phyloP scores from a whole-genome alignment of 2,113 vertebrate genomes.

The Oryzias curvinotus region DNA sequence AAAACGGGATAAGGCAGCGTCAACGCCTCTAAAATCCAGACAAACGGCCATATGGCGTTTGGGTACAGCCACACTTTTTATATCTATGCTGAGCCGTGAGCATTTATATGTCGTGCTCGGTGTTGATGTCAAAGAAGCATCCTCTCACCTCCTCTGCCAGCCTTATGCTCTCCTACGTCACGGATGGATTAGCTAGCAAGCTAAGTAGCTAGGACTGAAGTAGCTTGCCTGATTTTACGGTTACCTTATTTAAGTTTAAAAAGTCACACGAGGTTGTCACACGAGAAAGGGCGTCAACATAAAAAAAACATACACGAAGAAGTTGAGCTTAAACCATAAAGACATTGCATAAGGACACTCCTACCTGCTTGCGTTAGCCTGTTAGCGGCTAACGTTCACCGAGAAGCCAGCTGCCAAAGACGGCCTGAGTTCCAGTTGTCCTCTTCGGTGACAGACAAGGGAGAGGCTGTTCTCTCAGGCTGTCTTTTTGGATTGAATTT shows the following conservation, averaged over 20 bases:
- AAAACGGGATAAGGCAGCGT: conserved; percentile 1
- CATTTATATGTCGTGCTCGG: conserved; percentile 4
- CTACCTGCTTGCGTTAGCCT: conserved; percentile 51
- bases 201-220: conserved; percentile 38
- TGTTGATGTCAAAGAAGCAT: conserved; percentile 24
- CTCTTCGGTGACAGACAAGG: conserved; percentile 26
- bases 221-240: neutral
- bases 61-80: neutral
- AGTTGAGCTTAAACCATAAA: neutral
- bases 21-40: conserved; percentile 5
- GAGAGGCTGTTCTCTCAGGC: neutral
- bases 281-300: fast-evolving
- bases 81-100: neutral
- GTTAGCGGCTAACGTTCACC: conserved; percentile 52
- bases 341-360: neutral
- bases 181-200: conserved; percentile 54
- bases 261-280: neutral
- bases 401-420: conserved; percentile 37
- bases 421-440: conserved; percentile 46
- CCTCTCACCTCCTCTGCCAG: conserved; percentile 36
- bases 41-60: neutral
- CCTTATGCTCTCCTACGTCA: conserved; percentile 55
- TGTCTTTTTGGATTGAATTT: too few relatives aligned
- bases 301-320: fast-evolving
- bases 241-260: neutral